These are phyloP conservation scores for Prunella fulvescens DNA, from an alignment of 2,113 vertebrate species.

Conservation along the genomic window DNA sequence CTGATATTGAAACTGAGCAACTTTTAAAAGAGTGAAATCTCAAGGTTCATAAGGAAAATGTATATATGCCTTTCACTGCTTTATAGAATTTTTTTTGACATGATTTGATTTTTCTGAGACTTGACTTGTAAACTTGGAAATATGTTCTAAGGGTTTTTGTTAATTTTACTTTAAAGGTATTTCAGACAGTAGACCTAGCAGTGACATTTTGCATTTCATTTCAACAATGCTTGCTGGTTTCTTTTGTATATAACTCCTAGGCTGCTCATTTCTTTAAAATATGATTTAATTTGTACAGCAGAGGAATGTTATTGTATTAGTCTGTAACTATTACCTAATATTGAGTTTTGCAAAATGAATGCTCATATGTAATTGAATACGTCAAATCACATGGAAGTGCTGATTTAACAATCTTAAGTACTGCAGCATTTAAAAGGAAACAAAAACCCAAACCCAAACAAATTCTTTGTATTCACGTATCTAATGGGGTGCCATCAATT, in stretches of 20 bases:
- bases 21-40: slow-evolving; percentile 71
- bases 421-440: slow-evolving; percentile 74
- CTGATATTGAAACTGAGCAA: slow-evolving; percentile 69
- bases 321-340: slow-evolving; percentile 85
- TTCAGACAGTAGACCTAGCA: slow-evolving; percentile 78
- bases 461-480: slow-evolving; percentile 68
- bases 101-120: slow-evolving; percentile 78
- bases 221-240: slow-evolving; percentile 81
- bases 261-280: slow-evolving; percentile 87
- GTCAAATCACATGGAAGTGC: slow-evolving; percentile 76
- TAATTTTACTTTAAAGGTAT: slow-evolving; percentile 79
- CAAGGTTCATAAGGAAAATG: slow-evolving; percentile 77
- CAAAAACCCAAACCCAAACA: background rate
- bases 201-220: slow-evolving; percentile 80
- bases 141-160: slow-evolving; percentile 72
- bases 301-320: slow-evolving; percentile 90
- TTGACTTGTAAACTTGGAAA: slow-evolving; percentile 83
- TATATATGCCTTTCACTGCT: slow-evolving; percentile 90
- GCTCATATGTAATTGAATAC: slow-evolving; percentile 79
- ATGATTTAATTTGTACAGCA: slow-evolving; percentile 91
- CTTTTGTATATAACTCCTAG: slow-evolving; percentile 89
- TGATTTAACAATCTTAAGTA: slow-evolving; percentile 74
- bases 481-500: slow-evolving; percentile 64
- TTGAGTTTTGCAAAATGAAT: slow-evolving; percentile 81
- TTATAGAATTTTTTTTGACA: slow-evolving; percentile 77